Evolutionary conservation across 2,888 invertebrate genomes (phyloP).

Genomic region (Thysanoteuthis rhombus): DNA sequence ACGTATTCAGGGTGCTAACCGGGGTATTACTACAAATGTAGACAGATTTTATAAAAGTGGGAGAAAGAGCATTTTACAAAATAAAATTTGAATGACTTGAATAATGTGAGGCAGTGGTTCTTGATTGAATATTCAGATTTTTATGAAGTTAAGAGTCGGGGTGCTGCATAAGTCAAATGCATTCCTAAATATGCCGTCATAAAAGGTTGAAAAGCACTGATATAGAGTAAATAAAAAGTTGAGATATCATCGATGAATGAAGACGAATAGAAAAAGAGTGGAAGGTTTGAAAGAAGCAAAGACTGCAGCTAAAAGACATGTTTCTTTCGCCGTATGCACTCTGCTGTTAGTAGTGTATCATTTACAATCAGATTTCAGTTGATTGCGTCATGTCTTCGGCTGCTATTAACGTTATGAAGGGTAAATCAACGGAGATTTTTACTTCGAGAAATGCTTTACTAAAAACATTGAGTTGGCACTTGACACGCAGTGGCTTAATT

Average conservation of each 20-base stretch:
- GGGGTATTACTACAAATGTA: too few relatives aligned
- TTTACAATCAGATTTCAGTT: background rate
- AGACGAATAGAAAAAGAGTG: background rate
- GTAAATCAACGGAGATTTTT: constrained; percentile 12
- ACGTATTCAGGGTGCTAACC: too few relatives aligned
- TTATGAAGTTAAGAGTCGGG: too few relatives aligned
- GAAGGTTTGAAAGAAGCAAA: background rate
- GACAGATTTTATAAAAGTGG: background rate
- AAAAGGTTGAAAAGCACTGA: too few relatives aligned
- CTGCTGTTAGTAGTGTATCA: background rate
- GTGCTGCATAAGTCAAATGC: too few relatives aligned
- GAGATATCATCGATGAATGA: background rate
- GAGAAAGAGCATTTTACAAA: background rate
- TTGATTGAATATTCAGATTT: too few relatives aligned
- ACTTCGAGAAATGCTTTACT: background rate
- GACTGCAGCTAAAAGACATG: background rate
- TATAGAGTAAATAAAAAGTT: too few relatives aligned
- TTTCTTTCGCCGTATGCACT: background rate
- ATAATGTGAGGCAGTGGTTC: too few relatives aligned
- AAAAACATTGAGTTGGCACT: background rate
- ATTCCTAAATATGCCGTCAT: too few relatives aligned
- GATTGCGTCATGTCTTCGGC: background rate
- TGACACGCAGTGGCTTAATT: background rate
- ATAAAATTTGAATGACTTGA: background rate
- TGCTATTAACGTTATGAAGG: background rate